phyloP scores from a whole-genome alignment of 2,888 invertebrate genomes.

The Drosophila bunnanda region DNA sequence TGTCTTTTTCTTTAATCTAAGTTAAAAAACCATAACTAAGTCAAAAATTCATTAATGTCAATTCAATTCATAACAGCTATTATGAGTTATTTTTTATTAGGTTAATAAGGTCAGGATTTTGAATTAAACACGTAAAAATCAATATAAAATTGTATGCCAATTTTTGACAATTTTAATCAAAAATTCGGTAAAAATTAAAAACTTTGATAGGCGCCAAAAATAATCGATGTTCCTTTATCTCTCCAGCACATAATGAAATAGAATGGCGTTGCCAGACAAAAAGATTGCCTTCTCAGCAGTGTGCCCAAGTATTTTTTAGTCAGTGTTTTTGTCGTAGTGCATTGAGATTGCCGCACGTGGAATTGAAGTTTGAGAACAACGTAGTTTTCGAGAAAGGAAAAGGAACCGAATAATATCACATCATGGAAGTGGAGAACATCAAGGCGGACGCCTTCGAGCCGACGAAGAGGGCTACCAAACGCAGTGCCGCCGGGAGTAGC shows the following conservation, averaged over 20 bases:
- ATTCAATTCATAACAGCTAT: no score
- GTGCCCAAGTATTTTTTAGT: not conserved
- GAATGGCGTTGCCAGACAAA: not conserved
- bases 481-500: slow-evolving; percentile 57
- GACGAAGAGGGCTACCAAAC: slow-evolving; percentile 76
- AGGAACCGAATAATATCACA: slow-evolving; percentile 3
- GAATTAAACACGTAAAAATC: no score
- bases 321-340: not conserved
- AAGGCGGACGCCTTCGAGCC: slow-evolving; percentile 77
- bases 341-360: slow-evolving; percentile 27
- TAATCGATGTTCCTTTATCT: not conserved
- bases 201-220: not conserved
- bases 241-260: not conserved
- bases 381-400: slow-evolving; percentile 24
- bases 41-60: no score
- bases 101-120: no score
- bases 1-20: no score
- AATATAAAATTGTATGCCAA: no score
- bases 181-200: not conserved
- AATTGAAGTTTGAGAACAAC: slow-evolving; percentile 30
- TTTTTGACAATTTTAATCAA: no score
- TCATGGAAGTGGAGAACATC: slow-evolving; percentile 82
- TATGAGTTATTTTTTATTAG: no score
- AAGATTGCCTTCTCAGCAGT: not conserved
- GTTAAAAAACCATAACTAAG: no score